A percentile compares a stretch with the other conserved stretches of the same genome.
Evolutionary conservation across 2,113 vertebrate species (phyloP).

Genomic region (Brachyhypopomus occidentalis): DNA sequence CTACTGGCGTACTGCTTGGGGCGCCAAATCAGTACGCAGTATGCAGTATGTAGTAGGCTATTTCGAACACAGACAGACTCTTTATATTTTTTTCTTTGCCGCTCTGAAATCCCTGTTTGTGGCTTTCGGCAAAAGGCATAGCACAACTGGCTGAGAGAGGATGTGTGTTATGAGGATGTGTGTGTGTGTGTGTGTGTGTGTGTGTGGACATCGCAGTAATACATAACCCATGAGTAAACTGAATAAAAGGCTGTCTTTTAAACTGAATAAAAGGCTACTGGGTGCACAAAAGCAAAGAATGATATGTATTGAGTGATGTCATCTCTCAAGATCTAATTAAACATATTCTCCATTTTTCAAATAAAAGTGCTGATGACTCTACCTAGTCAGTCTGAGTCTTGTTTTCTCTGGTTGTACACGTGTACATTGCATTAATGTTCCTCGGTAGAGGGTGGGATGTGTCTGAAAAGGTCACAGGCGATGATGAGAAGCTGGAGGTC

Average conservation of each 20-base stretch:
- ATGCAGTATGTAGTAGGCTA: too few relatives aligned
- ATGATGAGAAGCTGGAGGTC: background rate
- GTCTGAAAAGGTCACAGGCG: background rate
- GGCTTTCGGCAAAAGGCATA: background rate
- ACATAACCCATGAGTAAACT: slow-evolving; percentile 8
- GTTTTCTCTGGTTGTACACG: background rate
- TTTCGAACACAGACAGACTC: too few relatives aligned
- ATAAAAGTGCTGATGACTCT: slow-evolving; percentile 11
- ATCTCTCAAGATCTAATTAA: slow-evolving; percentile 34
- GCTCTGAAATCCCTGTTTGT: slow-evolving; percentile 22
- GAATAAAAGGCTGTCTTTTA: slow-evolving; percentile 20
- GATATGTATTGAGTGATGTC: background rate
- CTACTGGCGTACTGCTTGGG: too few relatives aligned
- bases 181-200: background rate
- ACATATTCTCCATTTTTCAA: slow-evolving; percentile 22
- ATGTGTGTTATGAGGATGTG: background rate
- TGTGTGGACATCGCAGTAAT: background rate
- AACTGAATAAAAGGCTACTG: slow-evolving; percentile 14
- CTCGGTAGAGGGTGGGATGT: too few relatives aligned
- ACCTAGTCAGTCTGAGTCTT: background rate
- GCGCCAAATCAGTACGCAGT: too few relatives aligned
- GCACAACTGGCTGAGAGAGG: background rate
- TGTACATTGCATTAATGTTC: background rate
- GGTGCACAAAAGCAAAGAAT: background rate
- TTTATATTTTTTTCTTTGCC: background rate